Evolutionary conservation across 2,797 vertebrate species (phyloP), one percentile per base, ranked within the genome.

Genomic region (Oreortyx pictus): DNA sequence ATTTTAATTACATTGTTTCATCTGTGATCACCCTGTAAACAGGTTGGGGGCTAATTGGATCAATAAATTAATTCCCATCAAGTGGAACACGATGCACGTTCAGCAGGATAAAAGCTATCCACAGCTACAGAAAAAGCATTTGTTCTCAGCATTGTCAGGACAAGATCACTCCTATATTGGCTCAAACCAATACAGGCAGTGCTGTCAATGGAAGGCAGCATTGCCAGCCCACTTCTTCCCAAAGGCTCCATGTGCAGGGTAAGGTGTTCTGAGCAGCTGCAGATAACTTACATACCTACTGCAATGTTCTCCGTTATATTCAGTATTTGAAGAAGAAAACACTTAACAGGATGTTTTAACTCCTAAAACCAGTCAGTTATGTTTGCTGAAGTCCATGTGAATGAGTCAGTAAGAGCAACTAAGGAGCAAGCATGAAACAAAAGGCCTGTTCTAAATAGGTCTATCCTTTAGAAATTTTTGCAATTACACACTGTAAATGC

Each of bases 291-390:
- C 0, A 0, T 11, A 74, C 77, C 90, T 79, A 92, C 81, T 62
- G 0, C 60, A 72, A 80, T 17, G 44, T 43, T 72, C 92, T 86
- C 84, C 87, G 80, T 95, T 96, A 95, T 93, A 93, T 86, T 83
- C 2, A 0, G n/a, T 47, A 88, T 79, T 44, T 91, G 95, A 97
- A 95, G 92, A 94, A 94, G 83, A 89, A 95, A 96, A 87, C 77
- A 77, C 83, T 83, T 44, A 73, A 86, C 68, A 57, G 89, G 92
- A 88, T 89, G 86, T 74, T 88, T 96, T 94, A 96, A 95, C 92
- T 96, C 92, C 90, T 93, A 65, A 93, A 95, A 96, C 90, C 95
- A 96, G 90, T 77, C 92, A 85, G 88, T 94, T 94, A 82, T 8
- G 25, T 80, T 89, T 95, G 79, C 82, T 88, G 90, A 85, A 77